Evolutionary conservation across 1,140 invertebrate genomes (phyloP).

Genomic region (Polyergus mexicanus): DNA sequence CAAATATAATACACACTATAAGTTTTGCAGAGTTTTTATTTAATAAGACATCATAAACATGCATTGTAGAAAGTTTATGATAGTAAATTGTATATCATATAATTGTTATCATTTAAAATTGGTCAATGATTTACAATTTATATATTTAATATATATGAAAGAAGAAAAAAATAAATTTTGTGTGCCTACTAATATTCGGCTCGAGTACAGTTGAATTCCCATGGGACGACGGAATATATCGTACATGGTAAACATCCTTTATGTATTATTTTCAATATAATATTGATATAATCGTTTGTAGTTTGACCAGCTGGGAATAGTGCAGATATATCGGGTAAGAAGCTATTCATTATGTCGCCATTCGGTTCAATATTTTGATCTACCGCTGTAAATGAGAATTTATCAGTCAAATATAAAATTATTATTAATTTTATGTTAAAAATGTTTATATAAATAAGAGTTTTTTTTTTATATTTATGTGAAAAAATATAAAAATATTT

Average conservation of each 20-base stretch:
- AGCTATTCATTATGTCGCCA: background rate
- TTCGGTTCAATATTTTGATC: background rate
- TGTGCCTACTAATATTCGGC: background rate
- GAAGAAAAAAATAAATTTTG: background rate
- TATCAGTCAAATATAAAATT: background rate
- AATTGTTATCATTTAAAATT: background rate
- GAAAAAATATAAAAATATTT: too few relatives aligned
- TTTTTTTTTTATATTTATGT: too few relatives aligned
- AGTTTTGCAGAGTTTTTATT: background rate
- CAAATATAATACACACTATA: slow-evolving; percentile 1
- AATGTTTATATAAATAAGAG: too few relatives aligned
- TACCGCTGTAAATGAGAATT: background rate
- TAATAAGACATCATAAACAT: background rate
- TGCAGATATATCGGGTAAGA: background rate
- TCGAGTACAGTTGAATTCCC: background rate
- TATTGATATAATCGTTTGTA: background rate
- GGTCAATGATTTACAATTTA: background rate
- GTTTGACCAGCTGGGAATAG: background rate
- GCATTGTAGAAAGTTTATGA: background rate
- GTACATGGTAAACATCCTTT: background rate
- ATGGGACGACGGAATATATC: background rate
- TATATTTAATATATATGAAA: background rate
- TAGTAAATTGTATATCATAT: background rate
- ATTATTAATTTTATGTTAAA: too few relatives aligned
- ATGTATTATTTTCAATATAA: background rate